Percentiles rank a stretch among this genome's conserved stretches.
Evolutionary conservation across 2,113 vertebrate species (phyloP).

Genomic region (Hippolais icterina): DNA sequence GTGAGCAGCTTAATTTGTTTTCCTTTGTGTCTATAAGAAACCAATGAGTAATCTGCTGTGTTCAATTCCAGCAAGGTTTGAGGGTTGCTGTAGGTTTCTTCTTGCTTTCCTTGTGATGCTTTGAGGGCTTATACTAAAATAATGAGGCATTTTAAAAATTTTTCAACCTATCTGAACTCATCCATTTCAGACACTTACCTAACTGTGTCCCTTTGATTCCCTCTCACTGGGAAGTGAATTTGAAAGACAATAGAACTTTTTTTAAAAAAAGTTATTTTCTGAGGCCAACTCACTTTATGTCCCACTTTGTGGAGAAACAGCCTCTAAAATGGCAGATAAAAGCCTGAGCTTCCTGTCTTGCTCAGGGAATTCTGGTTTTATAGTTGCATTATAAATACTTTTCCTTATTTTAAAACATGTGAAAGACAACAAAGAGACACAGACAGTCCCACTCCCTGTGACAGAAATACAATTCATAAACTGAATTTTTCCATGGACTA

Average conservation of each 20-base stretch:
- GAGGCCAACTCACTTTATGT: neutral
- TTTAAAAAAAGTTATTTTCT: neutral
- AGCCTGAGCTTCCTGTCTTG: neutral
- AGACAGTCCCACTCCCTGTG: neutral
- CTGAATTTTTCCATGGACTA: neutral
- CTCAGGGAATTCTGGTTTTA: neutral
- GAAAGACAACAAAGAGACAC: neutral
- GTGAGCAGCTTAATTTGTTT: neutral
- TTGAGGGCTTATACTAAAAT: neutral
- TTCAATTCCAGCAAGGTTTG: neutral
- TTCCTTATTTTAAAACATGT: neutral
- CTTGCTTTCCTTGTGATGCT: neutral
- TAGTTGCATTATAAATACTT: neutral
- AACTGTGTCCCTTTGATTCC: neutral
- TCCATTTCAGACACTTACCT: neutral
- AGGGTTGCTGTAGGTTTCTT: neutral
- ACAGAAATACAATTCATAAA: neutral
- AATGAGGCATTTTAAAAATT: neutral
- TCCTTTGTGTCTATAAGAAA: neutral
- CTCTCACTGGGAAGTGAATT: neutral
- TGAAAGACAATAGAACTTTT: slow-evolving; percentile 7
- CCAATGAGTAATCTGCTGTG: neutral
- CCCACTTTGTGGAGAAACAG: neutral
- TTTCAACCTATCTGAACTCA: neutral
- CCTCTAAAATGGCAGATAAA: neutral